Percentiles rank a stretch among this genome's conserved stretches.
phyloP scores from a whole-genome alignment of 2,113 vertebrate genomes.

The Microtus oregoni region DNA sequence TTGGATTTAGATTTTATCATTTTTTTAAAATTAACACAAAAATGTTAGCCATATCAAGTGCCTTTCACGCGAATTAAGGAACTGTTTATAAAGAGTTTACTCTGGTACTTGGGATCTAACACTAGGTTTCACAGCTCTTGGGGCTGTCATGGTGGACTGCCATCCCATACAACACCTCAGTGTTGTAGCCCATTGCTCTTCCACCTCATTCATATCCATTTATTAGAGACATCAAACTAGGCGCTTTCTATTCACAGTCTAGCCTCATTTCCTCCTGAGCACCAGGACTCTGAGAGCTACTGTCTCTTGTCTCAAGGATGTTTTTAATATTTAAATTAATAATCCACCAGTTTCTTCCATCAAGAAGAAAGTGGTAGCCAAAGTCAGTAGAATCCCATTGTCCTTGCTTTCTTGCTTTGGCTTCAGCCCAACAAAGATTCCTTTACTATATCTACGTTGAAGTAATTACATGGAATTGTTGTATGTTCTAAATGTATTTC shows the following conservation, averaged over 20 bases:
- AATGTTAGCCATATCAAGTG: neutral
- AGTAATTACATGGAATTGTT: neutral
- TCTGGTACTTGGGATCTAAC: neutral
- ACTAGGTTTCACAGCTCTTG: neutral
- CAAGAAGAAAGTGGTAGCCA: neutral
- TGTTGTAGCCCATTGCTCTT: fast-evolving
- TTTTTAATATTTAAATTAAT: neutral
- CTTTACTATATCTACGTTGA: neutral
- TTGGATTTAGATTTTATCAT: neutral
- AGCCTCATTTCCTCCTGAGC: neutral
- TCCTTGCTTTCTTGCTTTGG: neutral
- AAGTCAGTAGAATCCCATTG: neutral
- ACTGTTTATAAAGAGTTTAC: neutral
- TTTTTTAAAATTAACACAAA: neutral
- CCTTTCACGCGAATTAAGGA: neutral
- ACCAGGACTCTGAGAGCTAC: neutral
- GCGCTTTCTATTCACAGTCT: fast-evolving
- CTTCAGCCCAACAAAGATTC: neutral
- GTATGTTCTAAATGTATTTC: neutral
- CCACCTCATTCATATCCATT: neutral
- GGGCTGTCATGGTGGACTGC: neutral
- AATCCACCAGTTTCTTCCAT: neutral
- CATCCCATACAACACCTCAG: neutral
- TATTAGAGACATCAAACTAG: neutral
- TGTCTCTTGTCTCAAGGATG: neutral